Percentiles rank a stretch among this genome's conserved stretches.
phyloP scores from a whole-genome alignment of 1,140 invertebrate species.

The Tetraneura akinire region DNA sequence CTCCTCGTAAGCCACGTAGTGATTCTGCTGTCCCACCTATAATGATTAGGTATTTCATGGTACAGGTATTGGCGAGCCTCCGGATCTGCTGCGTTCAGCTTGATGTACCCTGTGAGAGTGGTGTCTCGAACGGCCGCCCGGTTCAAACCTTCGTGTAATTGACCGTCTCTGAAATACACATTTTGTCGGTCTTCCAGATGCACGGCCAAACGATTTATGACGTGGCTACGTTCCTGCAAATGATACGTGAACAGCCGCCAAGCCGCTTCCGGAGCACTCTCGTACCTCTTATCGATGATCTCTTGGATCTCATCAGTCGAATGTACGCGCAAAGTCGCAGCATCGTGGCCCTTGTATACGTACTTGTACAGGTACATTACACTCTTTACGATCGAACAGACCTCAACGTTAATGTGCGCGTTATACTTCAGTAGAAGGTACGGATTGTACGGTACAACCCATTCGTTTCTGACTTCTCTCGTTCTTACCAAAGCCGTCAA shows the following conservation, averaged over 20 bases:
- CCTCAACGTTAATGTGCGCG: slow-evolving; percentile 58
- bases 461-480: slow-evolving; percentile 57
- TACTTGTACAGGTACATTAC: slow-evolving; percentile 60
- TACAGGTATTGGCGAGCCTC: neutral
- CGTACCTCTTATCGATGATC: slow-evolving; percentile 58
- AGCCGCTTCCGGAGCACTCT: slow-evolving; percentile 59
- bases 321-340: neutral
- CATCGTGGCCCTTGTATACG: slow-evolving; percentile 58
- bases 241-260: slow-evolving; percentile 58
- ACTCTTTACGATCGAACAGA: slow-evolving; percentile 57
- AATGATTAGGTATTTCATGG: slow-evolving; percentile 5
- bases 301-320: neutral
- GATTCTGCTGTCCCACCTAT: neutral
- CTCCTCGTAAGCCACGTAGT: neutral
- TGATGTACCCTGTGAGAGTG: neutral
- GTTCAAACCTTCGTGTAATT: neutral
- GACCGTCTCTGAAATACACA: neutral
- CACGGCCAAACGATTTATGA: slow-evolving; percentile 57
- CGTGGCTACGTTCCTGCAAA: slow-evolving; percentile 57
- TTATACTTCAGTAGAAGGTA: slow-evolving; percentile 56
- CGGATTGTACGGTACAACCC: slow-evolving; percentile 59
- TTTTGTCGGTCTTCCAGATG: slow-evolving; percentile 54
- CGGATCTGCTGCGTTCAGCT: neutral
- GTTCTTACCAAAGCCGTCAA: neutral
- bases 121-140: neutral